A percentile compares a stretch with the other conserved stretches of the same genome.
phyloP scores from a whole-genome alignment of 2,113 vertebrate species.

The Otus sunia region DNA sequence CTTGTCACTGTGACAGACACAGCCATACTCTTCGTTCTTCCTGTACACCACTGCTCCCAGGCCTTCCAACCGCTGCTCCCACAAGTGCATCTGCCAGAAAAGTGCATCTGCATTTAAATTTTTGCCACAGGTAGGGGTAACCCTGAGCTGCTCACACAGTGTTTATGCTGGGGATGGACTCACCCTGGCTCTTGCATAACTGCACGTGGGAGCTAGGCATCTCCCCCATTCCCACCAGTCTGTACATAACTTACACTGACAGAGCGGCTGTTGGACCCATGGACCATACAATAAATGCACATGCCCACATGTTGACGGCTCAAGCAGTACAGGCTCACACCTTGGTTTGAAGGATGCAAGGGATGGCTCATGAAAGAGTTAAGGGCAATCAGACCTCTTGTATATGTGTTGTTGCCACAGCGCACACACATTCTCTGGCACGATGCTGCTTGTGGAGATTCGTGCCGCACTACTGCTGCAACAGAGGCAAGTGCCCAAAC shows the following conservation, averaged over 20 bases:
- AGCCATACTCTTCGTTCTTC: not conserved
- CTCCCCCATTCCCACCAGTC: not conserved
- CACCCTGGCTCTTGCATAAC: not conserved
- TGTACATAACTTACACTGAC: not conserved
- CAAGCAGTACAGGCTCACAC: not conserved
- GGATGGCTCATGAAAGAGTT: not conserved
- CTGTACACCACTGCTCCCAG: not conserved
- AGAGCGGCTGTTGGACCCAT: not conserved
- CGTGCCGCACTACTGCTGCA: not conserved
- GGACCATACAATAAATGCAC: not conserved
- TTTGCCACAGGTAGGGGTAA: not conserved
- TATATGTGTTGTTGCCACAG: not conserved
- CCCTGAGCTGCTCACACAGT: not conserved
- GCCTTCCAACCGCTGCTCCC: not conserved
- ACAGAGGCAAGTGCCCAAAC: not conserved
- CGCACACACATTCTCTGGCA: not conserved
- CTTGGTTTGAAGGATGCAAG: not conserved
- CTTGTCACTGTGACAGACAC: not conserved
- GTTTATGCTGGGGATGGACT: not conserved
- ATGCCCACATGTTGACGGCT: accelerated
- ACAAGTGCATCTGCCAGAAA: not conserved
- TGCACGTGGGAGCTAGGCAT: not conserved
- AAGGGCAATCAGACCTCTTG: not conserved
- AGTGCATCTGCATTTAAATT: not conserved
- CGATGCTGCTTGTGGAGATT: not conserved